A percentile compares a stretch with the other conserved stretches of the same genome.
Conservation (phyloP, 2,888 invertebrate species). For the Agriotes lineatus region DNA sequence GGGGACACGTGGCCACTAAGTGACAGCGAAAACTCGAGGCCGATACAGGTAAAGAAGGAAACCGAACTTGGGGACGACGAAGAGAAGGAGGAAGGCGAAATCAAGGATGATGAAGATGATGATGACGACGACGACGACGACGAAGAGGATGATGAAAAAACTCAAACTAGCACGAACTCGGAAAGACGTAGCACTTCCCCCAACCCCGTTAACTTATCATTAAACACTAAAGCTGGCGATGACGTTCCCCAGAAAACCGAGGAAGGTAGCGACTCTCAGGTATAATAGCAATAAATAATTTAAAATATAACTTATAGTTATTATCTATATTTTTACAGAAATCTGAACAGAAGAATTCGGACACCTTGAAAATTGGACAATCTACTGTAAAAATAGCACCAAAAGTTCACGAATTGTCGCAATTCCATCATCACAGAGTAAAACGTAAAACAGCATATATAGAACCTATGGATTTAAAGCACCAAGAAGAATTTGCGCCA, state of each 20-base stretch:
- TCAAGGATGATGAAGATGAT: conserved; percentile 66
- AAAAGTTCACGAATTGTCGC: conserved; percentile 70
- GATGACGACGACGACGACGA: conserved; percentile 63
- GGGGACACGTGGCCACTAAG: conserved; percentile 62
- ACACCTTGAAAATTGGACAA: conserved; percentile 72
- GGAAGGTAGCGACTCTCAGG: conserved; percentile 54
- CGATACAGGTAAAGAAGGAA: conserved; percentile 57
- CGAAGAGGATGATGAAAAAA: conserved; percentile 54
- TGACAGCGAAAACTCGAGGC: conserved; percentile 51
- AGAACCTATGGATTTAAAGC: conserved; percentile 79
- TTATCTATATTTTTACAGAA: conserved; percentile 51
- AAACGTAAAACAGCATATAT: conserved; percentile 74
- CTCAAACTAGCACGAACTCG: conserved; percentile 66
- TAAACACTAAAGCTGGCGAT: conserved; percentile 51
- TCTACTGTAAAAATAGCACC: conserved; percentile 73
- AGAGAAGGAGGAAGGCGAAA: conserved; percentile 69
- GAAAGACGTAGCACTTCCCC: conserved; percentile 80
- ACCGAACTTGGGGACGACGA: conserved; percentile 61
- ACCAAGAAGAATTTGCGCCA: conserved; percentile 77
- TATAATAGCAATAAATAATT: conserved; percentile 14
- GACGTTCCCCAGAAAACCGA: conserved; percentile 64
- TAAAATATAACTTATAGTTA: not conserved
- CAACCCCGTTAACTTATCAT: conserved; percentile 85
- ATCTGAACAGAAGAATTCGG: conserved; percentile 60
- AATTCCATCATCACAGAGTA: conserved; percentile 67